Evolutionary conservation across 2,113 vertebrate genomes (phyloP), one percentile per base, ranked within the genome.

Genomic region (Lontra canadensis): DNA sequence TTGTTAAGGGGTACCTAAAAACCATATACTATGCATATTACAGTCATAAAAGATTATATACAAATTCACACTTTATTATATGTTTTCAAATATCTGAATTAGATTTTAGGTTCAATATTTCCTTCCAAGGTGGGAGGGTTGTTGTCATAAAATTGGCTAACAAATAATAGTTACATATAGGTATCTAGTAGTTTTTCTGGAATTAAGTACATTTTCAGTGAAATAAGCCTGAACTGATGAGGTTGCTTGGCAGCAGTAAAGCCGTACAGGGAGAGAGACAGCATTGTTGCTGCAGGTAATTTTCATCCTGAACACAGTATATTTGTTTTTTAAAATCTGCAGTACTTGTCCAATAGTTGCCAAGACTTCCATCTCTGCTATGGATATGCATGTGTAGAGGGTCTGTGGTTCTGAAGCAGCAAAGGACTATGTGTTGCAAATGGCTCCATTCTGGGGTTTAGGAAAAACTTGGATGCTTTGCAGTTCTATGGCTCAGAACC

Each of bases 81-180:
- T 82, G 11, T 90, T 96, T 94, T 92, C 85, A 92, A 90, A 92
- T 93, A 94, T 42, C 57, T 90, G 86, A 94, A 80, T 59, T 78
- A 65, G 52, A 88, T 21, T 87, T 92, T 73, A 92, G 47, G 78
- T 61, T 90, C 74, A 95, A 52, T 80, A 79, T 52, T 93, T 88
- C 85, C 55, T 85, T 88, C 49, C 59, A 85, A 92, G 87, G 31
- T 83, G 55, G 69, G 42, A 94, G 12, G 57, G 23, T 4, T 94
- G 95, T 96, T 94, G 96, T 96, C 57, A 90, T 71, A 63, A 92
- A 78, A 88, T 2, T 76, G 63, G 21, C 52, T 90, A 71, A 82
- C 20, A 89, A 90, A 44, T 74, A 84, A 55, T 29, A 92, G 65
- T 82, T 93, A 69, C 78, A 29, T 15, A 55, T 20, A 69, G 82